Evolutionary conservation across 2,113 vertebrate species (phyloP), one percentile per base, ranked within the genome.

Genomic region (Seriola rivoliana): DNA sequence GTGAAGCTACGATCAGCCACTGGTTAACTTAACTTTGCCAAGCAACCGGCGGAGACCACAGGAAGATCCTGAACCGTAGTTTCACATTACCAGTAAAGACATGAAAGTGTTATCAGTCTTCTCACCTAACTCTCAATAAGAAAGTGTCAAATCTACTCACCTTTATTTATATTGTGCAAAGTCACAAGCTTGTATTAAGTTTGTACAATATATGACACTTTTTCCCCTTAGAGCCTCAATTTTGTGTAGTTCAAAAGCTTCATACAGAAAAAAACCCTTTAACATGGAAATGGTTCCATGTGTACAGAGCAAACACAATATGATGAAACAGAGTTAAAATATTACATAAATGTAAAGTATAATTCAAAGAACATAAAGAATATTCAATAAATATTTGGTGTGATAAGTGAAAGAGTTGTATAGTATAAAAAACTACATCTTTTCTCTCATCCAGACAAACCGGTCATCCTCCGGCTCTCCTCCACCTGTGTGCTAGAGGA

Each of bases 401-500:
- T 29, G 54, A 42, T 29, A 25, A 54, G 10, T 55, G 34, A 10
- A 44, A 38, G 16, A 8, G 16, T 17, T 50, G 17, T 16, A 70
- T 13, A 36, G 21, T 42, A 42, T 42, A n/a, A 16, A 32, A 66
- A 71, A 65, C 0, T 25, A 5, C 21, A 4, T 62, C 8, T 29
- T 36, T 46, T 89, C 19, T 80, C 8, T 40, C 21, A 40, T 70
- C 3, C 89, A 91, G 92, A 94, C 65, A 91, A 94, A 68, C 95
- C 95, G 0, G 13, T 55, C 40, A 94, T 95, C 81, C 63, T 86
- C 59, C 70, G 21, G 34, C 75, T 67, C 1, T 91, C 92, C 34
- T 94, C 95, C n/a, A 58, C 36, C 63, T 96, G 96, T 82, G 70
- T 48, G 0, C 25, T 92, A 57, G 71, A 92, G 12, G 83, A 88